Evolutionary conservation across 2,113 vertebrate species (phyloP), one percentile per base, ranked within the genome.

Genomic region (Emydocephalus ijimae): DNA sequence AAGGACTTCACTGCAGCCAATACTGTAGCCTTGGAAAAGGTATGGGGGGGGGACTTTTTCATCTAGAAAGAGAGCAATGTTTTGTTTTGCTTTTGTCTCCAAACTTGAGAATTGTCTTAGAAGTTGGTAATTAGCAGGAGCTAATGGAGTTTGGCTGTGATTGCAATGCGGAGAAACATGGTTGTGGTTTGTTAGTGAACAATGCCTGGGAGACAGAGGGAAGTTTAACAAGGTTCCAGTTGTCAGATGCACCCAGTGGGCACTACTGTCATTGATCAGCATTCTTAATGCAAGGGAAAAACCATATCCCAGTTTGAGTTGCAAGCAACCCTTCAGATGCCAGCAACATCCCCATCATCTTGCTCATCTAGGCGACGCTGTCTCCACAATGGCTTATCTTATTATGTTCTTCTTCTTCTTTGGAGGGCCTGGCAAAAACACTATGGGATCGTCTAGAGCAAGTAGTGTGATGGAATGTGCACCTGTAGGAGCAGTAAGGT

Each of bases 121-220:
- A 98, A 97, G 97, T 96, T 96, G 96, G 95, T 98, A 97, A 98
- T 98, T 98, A 98, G 97, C 95, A 97, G 95, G 97, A 97, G 95
- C 98, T 97, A 97, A 98, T 98, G 94, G 97, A 97, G 97, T 97
- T 97, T 97, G 98, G 97, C 98, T 98, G 96, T 98, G 98, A 98
- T 98, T 96, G 97, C 96, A 96, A 95, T 39, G 96, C 95, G 96
- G 97, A 96, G 94, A 96, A 98, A 96, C 96, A 96, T 45, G 95
- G 95, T 96, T 96, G 97, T 94, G 96, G 96, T 97, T 96, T 97
- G 97, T 97, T 96, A 95, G 93, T 94, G 96, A 1, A 96, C 89
- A 94, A 96, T 96, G 96, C 97, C 96, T 96, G 95, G 95, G 96
- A 98, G 97, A 96, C 96, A 94, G 95, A 96, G 96, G 95, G 56